Percentiles rank a stretch among this genome's conserved stretches.
Evolutionary conservation across 1,140 invertebrate species (phyloP).

Genomic region (Diachasmimorpha longicaudata): DNA sequence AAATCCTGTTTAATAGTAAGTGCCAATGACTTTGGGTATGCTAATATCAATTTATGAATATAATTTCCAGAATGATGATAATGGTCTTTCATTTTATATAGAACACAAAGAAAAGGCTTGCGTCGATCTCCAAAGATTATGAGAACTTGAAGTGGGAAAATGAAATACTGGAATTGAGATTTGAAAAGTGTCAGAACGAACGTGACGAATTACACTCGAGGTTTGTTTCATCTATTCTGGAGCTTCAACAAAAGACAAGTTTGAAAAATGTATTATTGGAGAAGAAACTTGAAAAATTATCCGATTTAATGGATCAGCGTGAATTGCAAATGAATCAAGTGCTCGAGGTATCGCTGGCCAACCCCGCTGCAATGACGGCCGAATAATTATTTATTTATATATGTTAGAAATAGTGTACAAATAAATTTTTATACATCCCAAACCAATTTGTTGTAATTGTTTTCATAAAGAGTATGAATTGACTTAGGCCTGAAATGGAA

Average conservation of each 20-base stretch:
- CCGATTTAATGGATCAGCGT: conserved; percentile 72
- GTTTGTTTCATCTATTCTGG: conserved; percentile 82
- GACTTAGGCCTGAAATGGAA: too few species aligned
- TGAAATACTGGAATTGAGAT: conserved; percentile 78
- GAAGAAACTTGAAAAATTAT: conserved; percentile 74
- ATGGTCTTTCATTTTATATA: conserved; percentile 55
- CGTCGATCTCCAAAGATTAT: conserved; percentile 67
- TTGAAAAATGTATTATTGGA: conserved; percentile 78
- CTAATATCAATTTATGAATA: background rate
- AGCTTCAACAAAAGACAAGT: conserved; percentile 83
- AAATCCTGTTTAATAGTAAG: conserved; percentile 63
- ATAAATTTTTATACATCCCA: too few species aligned
- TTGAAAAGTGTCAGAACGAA: conserved; percentile 78
- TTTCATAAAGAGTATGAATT: too few species aligned
- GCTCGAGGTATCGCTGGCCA: background rate
- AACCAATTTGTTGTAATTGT: too few species aligned
- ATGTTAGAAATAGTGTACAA: too few species aligned
- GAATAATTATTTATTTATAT: background rate
- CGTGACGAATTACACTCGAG: conserved; percentile 78
- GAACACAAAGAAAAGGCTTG: conserved; percentile 71
- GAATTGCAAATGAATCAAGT: conserved; percentile 74
- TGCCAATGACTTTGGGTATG: background rate
- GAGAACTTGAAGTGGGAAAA: conserved; percentile 79
- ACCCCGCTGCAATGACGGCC: background rate
- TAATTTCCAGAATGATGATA: conserved; percentile 19